These are phyloP conservation scores for Amphiprion ocellaris DNA, from an alignment of 2,113 vertebrate species.

Conservation along the genomic window DNA sequence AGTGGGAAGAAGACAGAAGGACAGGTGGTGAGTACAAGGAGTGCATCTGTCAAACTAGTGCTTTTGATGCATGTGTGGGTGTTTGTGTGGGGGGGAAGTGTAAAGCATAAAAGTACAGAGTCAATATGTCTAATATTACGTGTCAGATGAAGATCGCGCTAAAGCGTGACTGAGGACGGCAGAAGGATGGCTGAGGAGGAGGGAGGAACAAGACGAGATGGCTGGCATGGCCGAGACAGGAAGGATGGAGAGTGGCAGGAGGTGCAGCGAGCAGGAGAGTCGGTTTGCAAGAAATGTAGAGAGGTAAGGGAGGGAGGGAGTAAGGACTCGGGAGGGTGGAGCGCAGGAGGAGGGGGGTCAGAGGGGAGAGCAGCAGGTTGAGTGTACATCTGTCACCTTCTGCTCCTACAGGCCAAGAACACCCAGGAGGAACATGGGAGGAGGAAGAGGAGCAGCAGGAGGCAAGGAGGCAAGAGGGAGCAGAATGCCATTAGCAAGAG, in stretches of 20 bases:
- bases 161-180: constrained; percentile 48
- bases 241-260: constrained; percentile 41
- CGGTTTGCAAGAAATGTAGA: constrained; percentile 47
- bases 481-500: constrained; percentile 36
- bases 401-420: constrained; percentile 67
- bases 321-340: constrained; percentile 37
- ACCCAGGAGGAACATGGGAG: constrained; percentile 50
- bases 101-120: constrained; percentile 32
- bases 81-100: constrained; percentile 40
- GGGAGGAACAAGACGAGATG: constrained; percentile 30
- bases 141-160: constrained; percentile 31
- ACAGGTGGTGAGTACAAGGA: constrained; percentile 49
- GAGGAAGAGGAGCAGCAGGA: constrained; percentile 43
- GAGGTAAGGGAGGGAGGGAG: constrained; percentile 2
- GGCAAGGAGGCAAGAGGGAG: constrained; percentile 23
- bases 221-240: constrained; percentile 43
- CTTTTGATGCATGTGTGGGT: constrained; percentile 52
- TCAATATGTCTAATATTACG: constrained; percentile 53
- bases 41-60: constrained; percentile 57
- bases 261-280: constrained; percentile 38
- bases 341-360: constrained; percentile 65
- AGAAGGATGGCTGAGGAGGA: constrained; percentile 34
- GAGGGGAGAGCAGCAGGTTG: constrained; percentile 72
- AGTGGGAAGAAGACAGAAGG: constrained; percentile 29
- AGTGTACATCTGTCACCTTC: constrained; percentile 82